Evolutionary conservation across 2,797 vertebrate genomes (phyloP), one percentile per base, ranked within the genome.

Genomic region (Sebastes nivosus): DNA sequence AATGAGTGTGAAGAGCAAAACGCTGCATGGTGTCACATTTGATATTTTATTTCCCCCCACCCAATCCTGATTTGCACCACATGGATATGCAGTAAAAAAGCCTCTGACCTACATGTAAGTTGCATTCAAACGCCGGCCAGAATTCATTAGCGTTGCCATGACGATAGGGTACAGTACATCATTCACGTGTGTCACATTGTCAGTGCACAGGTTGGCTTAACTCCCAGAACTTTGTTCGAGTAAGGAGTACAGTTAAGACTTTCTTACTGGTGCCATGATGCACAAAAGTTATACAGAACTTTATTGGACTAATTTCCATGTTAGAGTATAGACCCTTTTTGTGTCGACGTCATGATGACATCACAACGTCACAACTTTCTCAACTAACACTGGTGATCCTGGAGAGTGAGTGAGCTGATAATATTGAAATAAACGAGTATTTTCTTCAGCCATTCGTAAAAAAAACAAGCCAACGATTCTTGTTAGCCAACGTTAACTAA

Each of bases 71-170:
- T 82, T 57, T 77, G 52, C 29, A 32, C 52, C 63, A 71, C 79
- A 58, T 50, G 58, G 61, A 58, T 72, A 70, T 70, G 46, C 10
- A 20, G 10, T 55, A 3, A 34, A 29, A 79, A 79, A 74, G 82
- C 76, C 77, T 88, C 79, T 91, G 88, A 86, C 88, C 87, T 84
- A 91, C 74, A 88, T 91, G 75, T 71, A 73, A 77, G 73, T 66
- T 82, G 78, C 72, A 79, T 84, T 77, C 76, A 84, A 86, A 84
- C 72, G 60, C 67, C 52, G 79, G 64, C 77, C 83, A 67, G 68
- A 82, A 88, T 84, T 83, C 69, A 72, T 74, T 57, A 73, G 65
- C 2, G 81, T 88, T 88, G 71, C 84, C 83, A 87, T 90, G 80
- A 64, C 54, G 54, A 86, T 76, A 24, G 27, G 12, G n/a, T 42